A percentile compares a stretch with the other conserved stretches of the same genome.
Conservation (phyloP, 2,888 invertebrate genomes). For the Eupithecia tripunctaria region DNA sequence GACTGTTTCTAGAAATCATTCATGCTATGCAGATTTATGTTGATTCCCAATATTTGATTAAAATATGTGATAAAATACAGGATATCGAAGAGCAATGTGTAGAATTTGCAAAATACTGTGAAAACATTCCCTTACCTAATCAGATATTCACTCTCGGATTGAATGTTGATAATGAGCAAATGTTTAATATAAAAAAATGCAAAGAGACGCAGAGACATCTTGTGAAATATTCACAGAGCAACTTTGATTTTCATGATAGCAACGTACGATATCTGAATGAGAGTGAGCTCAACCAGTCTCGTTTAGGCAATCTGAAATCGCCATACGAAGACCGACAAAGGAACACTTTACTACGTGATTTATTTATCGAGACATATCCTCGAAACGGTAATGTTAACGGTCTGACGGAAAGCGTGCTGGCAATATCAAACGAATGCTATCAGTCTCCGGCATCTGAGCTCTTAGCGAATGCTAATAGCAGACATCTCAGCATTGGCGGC, state of each 20-base stretch:
- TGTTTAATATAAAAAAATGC: constrained; percentile 61
- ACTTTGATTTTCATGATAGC: constrained; percentile 57
- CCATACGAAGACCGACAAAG: constrained; percentile 69
- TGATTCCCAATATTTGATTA: constrained; percentile 61
- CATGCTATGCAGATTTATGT: constrained; percentile 74
- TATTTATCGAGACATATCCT: constrained; percentile 78
- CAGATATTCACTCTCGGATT: constrained; percentile 55
- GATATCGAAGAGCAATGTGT: constrained; percentile 40
- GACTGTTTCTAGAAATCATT: constrained; percentile 85
- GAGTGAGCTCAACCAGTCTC: constrained; percentile 56
- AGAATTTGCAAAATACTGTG: constrained; percentile 36
- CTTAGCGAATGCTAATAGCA: constrained; percentile 75
- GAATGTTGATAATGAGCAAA: constrained; percentile 49
- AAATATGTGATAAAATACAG: constrained; percentile 41
- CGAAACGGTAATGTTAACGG: constrained; percentile 79
- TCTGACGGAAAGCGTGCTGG: constrained; percentile 71
- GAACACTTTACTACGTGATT: constrained; percentile 76
- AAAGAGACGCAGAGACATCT: constrained; percentile 48
- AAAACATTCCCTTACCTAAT: constrained; percentile 41
- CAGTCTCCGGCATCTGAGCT: constrained; percentile 71
- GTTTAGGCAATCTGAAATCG: constrained; percentile 68
- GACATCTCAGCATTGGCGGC: constrained; percentile 61
- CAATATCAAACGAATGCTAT: constrained; percentile 77
- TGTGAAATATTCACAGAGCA: constrained; percentile 52
- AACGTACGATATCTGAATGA: constrained; percentile 54